Percentiles rank a stretch among this genome's conserved stretches.
These are phyloP conservation scores for Oxycera nigricornis DNA, from an alignment of 2,888 invertebrate species.

Conservation along the genomic window DNA sequence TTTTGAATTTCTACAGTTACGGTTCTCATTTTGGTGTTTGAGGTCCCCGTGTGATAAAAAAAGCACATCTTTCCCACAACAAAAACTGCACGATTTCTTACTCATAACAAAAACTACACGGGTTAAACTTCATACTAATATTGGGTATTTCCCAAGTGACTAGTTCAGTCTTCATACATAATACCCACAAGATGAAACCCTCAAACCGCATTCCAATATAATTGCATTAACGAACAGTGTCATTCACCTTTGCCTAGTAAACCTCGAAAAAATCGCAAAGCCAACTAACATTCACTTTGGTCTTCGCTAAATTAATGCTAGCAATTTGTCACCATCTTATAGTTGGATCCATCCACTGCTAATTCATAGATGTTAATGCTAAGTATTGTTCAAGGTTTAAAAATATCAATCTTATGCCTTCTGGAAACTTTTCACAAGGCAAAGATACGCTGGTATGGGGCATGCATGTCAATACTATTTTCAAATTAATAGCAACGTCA, in stretches of 20 bases:
- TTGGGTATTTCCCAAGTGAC: neutral
- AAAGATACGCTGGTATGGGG: neutral
- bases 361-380: neutral
- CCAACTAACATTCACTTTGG: neutral
- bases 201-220: neutral
- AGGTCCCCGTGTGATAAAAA: too few relatives aligned
- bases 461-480: neutral
- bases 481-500: neutral
- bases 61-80: too few relatives aligned
- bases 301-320: neutral
- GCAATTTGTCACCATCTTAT: neutral
- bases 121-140: neutral
- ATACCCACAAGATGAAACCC: neutral
- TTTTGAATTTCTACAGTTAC: too few relatives aligned
- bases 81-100: too few relatives aligned
- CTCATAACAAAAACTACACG: neutral
- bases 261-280: neutral
- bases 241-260: neutral
- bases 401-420: neutral
- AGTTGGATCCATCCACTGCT: neutral
- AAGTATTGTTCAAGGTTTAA: constrained; percentile 12
- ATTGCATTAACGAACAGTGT: neutral
- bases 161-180: neutral
- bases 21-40: too few relatives aligned
- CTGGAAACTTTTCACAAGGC: constrained; percentile 11